Conservation (phyloP, 1,140 invertebrate species). For the Aricia agestis region DNA sequence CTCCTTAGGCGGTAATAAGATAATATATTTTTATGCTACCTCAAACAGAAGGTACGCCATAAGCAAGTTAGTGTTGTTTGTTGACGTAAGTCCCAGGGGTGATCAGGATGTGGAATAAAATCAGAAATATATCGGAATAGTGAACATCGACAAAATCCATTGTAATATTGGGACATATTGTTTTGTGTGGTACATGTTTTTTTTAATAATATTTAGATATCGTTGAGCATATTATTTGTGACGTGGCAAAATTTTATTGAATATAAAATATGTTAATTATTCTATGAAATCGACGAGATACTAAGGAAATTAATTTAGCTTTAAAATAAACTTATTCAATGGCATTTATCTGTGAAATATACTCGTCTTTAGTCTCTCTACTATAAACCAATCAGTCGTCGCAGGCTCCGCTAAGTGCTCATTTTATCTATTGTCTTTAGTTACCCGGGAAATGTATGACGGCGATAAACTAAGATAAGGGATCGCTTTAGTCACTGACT, state of each 20-base stretch:
- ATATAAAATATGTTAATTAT: too few species aligned
- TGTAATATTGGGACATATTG: background rate
- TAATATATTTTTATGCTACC: background rate
- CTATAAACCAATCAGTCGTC: conserved; percentile 6
- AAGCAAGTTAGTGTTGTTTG: conserved; percentile 1
- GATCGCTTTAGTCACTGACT: conserved; percentile 4
- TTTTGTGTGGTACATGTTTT: background rate
- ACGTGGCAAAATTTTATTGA: too few species aligned
- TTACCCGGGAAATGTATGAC: conserved; percentile 13
- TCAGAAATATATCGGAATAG: background rate
- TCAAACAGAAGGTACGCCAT: background rate
- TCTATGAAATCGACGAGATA: too few species aligned
- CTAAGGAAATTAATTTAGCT: background rate
- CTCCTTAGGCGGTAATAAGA: background rate
- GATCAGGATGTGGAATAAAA: background rate
- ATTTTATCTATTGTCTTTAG: conserved; percentile 15
- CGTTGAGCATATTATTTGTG: too few species aligned
- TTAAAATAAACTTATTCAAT: background rate
- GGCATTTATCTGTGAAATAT: background rate
- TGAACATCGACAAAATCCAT: background rate
- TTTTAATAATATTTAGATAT: background rate
- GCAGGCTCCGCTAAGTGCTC: conserved; percentile 3
- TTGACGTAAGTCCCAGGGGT: background rate
- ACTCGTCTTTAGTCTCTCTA: conserved; percentile 6
- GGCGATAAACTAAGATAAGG: conserved; percentile 9